Evolutionary conservation across 64 coral and sea anemone species (phyloP).

Genomic region (Acropora yongei): DNA sequence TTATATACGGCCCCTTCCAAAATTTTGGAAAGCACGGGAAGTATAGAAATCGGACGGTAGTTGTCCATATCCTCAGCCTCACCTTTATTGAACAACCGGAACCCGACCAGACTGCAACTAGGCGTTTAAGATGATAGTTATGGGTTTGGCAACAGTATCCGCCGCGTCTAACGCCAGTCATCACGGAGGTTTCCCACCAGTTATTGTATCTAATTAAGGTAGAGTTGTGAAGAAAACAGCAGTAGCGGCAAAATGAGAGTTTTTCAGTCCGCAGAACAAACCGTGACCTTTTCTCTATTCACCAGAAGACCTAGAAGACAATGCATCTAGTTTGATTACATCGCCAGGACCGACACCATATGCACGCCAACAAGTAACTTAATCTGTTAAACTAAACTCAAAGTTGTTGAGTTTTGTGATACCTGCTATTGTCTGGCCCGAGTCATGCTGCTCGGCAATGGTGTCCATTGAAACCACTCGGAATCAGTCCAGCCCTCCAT

Average conservation of each 20-base stretch:
- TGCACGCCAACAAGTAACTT: not conserved
- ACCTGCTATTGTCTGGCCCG: not conserved
- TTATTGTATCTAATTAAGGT: too few relatives aligned
- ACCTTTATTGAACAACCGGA: too few relatives aligned
- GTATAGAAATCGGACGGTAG: too few relatives aligned
- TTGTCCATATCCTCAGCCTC: too few relatives aligned
- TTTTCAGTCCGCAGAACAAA: not conserved
- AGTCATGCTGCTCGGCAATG: not conserved
- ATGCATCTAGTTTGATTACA: slow-evolving; percentile 9
- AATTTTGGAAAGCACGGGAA: too few relatives aligned
- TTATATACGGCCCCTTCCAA: too few relatives aligned
- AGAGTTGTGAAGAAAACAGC: not conserved
- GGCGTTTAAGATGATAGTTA: too few relatives aligned
- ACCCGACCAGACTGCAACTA: too few relatives aligned
- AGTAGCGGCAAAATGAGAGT: not conserved
- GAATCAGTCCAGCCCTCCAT: slow-evolving; percentile 30
- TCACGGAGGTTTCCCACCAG: not conserved
- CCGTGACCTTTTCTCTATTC: too few relatives aligned
- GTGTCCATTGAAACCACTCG: slow-evolving; percentile 32
- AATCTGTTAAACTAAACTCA: not conserved
- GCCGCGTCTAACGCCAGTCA: not conserved
- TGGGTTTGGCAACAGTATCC: too few relatives aligned
- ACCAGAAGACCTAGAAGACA: slow-evolving; percentile 4
- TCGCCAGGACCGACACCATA: not conserved
- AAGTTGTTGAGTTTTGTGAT: too few relatives aligned